Evolutionary conservation across 2,888 invertebrate species (phyloP).

Genomic region (Rutpela maculata): DNA sequence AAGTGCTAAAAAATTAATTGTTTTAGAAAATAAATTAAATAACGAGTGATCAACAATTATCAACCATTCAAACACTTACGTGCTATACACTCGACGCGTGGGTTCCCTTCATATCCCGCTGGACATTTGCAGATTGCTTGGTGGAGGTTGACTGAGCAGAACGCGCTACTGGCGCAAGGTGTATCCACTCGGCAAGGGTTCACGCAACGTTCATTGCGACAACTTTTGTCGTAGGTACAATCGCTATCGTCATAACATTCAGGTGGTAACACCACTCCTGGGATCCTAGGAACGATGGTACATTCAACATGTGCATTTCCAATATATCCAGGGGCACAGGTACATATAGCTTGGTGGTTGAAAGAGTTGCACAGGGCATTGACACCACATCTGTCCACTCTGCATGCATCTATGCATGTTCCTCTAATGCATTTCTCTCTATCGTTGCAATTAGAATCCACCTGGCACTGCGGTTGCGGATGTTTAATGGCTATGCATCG

Average conservation of each 20-base stretch:
- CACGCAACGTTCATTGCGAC: conserved; percentile 85
- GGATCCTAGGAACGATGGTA: conserved; percentile 69
- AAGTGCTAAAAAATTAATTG: conserved; percentile 74
- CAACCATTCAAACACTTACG: conserved; percentile 79
- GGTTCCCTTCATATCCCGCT: conserved; percentile 84
- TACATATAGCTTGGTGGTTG: conserved; percentile 86
- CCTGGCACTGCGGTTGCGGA: conserved; percentile 79
- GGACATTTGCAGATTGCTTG: conserved; percentile 89
- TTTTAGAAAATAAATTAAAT: background rate
- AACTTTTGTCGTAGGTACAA: conserved; percentile 84
- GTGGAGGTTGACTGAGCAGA: conserved; percentile 88
- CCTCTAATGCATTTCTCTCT: conserved; percentile 84
- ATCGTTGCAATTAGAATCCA: conserved; percentile 85
- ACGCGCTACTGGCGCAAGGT: conserved; percentile 87
- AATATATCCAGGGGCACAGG: conserved; percentile 85
- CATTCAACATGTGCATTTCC: conserved; percentile 90
- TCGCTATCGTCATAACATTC: conserved; percentile 89
- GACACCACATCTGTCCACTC: conserved; percentile 85
- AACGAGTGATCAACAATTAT: background rate
- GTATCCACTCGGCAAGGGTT: conserved; percentile 84
- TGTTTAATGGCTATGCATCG: conserved; percentile 78
- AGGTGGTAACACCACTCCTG: conserved; percentile 74
- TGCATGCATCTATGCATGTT: conserved; percentile 87
- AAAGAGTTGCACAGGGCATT: conserved; percentile 88
- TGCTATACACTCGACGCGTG: conserved; percentile 83